Evolutionary conservation across 2,888 invertebrate species (phyloP).

Genomic region (Marasmarcha lunaedactyla): DNA sequence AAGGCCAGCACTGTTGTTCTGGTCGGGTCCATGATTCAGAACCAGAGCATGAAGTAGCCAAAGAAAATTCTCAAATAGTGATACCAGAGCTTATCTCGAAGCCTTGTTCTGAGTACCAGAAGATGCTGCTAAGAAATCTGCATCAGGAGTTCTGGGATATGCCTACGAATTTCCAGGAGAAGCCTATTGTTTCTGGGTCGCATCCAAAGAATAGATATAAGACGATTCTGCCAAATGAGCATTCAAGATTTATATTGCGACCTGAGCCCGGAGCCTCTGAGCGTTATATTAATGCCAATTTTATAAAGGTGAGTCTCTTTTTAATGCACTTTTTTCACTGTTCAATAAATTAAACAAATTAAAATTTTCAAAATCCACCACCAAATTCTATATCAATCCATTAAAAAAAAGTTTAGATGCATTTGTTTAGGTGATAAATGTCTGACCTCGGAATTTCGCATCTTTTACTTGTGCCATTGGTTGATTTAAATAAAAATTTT

Average conservation of each 20-base stretch:
- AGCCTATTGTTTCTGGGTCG: conserved; percentile 89
- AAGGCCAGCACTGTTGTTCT: conserved; percentile 44
- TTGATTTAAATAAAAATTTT: too few species aligned
- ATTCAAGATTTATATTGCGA: conserved; percentile 82
- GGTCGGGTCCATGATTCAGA: conserved; percentile 28
- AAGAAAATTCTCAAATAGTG: conserved; percentile 47
- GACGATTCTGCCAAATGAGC: conserved; percentile 90
- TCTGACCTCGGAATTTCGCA: too few species aligned
- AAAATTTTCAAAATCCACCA: background rate
- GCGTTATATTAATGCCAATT: conserved; percentile 94
- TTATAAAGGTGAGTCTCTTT: conserved; percentile 77
- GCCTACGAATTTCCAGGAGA: conserved; percentile 91
- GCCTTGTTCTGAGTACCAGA: conserved; percentile 73
- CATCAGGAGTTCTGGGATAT: conserved; percentile 94
- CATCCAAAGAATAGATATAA: conserved; percentile 91
- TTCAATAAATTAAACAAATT: too few species aligned
- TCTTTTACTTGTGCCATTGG: too few species aligned
- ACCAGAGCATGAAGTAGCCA: conserved; percentile 30
- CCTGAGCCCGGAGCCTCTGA: conserved; percentile 65
- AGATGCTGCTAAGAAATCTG: conserved; percentile 73
- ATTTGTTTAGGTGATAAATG: too few species aligned
- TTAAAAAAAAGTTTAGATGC: too few species aligned
- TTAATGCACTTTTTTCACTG: too few species aligned
- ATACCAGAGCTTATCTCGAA: conserved; percentile 43
- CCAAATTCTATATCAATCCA: too few species aligned